These are phyloP conservation scores for Aphaenogaster floridana DNA, from an alignment of 1,140 invertebrate genomes.

Conservation along the genomic window DNA sequence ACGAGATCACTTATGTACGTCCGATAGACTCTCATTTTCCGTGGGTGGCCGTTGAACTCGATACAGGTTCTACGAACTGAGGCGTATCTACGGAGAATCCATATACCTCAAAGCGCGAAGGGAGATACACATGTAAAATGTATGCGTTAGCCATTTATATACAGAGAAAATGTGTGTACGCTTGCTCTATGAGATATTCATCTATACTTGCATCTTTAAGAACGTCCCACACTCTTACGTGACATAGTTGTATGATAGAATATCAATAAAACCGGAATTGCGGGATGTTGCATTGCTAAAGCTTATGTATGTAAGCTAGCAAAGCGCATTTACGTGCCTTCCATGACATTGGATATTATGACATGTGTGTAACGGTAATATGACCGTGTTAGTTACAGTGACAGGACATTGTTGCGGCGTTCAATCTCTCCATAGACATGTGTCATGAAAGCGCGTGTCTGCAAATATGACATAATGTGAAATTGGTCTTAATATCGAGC, in stretches of 20 bases:
- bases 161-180: neutral
- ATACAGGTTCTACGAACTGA: conserved; percentile 39
- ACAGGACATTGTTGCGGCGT: conserved; percentile 3
- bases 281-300: conserved; percentile 16
- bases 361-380: neutral
- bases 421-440: conserved; percentile 4
- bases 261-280: conserved; percentile 32
- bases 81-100: conserved; percentile 6
- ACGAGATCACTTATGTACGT: conserved; percentile 16
- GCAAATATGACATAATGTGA: conserved; percentile 16
- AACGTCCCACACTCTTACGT: neutral
- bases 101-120: neutral
- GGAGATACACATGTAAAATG: conserved; percentile 2
- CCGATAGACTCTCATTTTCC: conserved; percentile 21
- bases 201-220: conserved; percentile 26
- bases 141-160: conserved; percentile 17
- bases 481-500: neutral
- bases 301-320: neutral
- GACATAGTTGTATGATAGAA: conserved; percentile 13
- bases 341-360: neutral
- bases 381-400: neutral
- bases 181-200: conserved; percentile 21
- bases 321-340: conserved; percentile 23
- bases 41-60: conserved; percentile 60
- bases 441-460: conserved; percentile 2